Evolutionary conservation across 2,113 vertebrate genomes (phyloP), one percentile per base, ranked within the genome.

Genomic region (Menidia beryllina): DNA sequence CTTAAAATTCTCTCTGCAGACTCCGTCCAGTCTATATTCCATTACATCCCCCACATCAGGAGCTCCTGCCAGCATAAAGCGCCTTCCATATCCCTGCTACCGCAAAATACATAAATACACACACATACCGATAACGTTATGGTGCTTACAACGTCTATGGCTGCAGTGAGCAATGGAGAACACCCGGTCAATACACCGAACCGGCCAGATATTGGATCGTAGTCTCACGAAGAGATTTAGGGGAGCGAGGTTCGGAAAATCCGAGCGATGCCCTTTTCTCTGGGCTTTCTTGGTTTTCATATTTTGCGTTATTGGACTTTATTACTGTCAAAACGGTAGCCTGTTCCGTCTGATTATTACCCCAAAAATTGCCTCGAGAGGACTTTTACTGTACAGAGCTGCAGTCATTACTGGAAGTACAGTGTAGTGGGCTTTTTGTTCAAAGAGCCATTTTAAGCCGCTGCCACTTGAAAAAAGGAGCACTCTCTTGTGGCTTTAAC

Each of bases 1-100:
- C 87, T 90, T 89, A 84, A 92, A 73, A 69, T 48, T 68, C 81
- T 83, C 78, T 71, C 86, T 84, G 76, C 72, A 76, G 81, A 81
- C 79, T 80, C 65, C 21, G 85, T 85, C 84, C 82, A 76, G 80
- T 88, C 65, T 77, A 82, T 73, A 87, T 83, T 89, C 82, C 77
- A 83, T 88, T 90, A 85, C 86, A 69, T 71, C 84, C 87, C 81
- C 83, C 76, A 84, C 85, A 73, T 75, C 15, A 27, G 67, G 69
- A 80, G 75, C 69, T 56, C 56, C 41, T 70, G 63, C 86, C 80
- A 10, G 69, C 56, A 50, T 38, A 58, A 67, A 59, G 53, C 21
- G 23, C 48, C 11, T 21, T 69, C 76, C 74, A 61, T 36, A n/a
- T n/a, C n/a, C n/a, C n/a, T n/a, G n/a, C n/a, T n/a, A n/a, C n/a